Evolutionary conservation across 2,113 vertebrate species (phyloP).

Genomic region (Poeciliopsis retropinna): DNA sequence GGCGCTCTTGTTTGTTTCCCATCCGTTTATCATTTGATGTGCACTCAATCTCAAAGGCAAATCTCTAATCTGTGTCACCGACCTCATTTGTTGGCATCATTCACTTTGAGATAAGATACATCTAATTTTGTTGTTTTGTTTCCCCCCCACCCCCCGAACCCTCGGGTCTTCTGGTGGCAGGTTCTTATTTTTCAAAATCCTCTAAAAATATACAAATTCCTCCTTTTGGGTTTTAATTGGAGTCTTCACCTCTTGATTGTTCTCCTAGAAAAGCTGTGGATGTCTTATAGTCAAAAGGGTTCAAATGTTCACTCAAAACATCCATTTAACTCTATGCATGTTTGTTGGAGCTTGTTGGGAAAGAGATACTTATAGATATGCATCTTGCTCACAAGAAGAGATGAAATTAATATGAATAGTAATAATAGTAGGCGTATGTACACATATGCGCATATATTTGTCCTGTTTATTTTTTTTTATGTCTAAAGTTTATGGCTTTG

Average conservation of each 20-base stretch:
- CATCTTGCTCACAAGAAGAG: too few relatives aligned
- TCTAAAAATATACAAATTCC: neutral
- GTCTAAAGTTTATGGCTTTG: too few relatives aligned
- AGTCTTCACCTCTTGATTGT: neutral
- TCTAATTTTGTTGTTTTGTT: neutral
- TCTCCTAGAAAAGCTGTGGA: neutral
- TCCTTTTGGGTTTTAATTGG: neutral
- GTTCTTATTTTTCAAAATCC: neutral
- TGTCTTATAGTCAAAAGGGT: neutral
- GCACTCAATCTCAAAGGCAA: constrained; percentile 35
- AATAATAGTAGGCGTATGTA: too few relatives aligned
- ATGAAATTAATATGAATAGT: too few relatives aligned
- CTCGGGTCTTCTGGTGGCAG: neutral
- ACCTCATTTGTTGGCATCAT: neutral
- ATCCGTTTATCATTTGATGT: constrained; percentile 56
- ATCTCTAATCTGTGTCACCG: constrained; percentile 49
- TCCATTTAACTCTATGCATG: too few relatives aligned
- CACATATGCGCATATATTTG: too few relatives aligned
- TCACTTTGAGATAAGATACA: neutral
- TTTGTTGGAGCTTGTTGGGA: too few relatives aligned
- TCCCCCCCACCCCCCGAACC: too few relatives aligned
- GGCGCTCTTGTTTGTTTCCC: constrained; percentile 56
- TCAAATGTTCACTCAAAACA: neutral
- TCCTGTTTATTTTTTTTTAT: too few relatives aligned
- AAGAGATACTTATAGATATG: neutral